Evolutionary conservation across 2,113 vertebrate genomes (phyloP).

Genomic region (Perca flavescens): DNA sequence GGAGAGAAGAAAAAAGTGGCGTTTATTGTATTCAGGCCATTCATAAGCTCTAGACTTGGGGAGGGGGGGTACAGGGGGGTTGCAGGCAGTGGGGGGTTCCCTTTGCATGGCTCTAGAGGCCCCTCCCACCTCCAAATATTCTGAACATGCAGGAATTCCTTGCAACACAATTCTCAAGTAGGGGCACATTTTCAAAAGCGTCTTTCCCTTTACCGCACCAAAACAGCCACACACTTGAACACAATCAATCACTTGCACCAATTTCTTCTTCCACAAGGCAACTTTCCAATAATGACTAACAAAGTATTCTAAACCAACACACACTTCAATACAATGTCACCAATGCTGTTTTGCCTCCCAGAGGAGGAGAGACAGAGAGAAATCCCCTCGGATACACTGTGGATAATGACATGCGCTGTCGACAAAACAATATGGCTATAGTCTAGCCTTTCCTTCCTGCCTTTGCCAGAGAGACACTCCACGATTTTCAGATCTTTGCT

Average conservation of each 20-base stretch:
- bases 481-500: constrained; percentile 52
- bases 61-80: constrained; percentile 82
- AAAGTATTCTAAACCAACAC: constrained; percentile 64
- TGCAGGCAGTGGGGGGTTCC: constrained; percentile 85
- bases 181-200: constrained; percentile 58
- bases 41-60: constrained; percentile 91
- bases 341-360: constrained; percentile 59
- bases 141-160: constrained; percentile 84
- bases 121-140: constrained; percentile 84
- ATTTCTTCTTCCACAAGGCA: constrained; percentile 46
- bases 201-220: constrained; percentile 24
- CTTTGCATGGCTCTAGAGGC: constrained; percentile 83
- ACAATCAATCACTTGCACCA: constrained; percentile 32
- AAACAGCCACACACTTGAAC: constrained; percentile 31
- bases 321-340: constrained; percentile 68
- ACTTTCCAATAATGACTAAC: constrained; percentile 47
- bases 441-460: constrained; percentile 76
- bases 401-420: constrained; percentile 76
- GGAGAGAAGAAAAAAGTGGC: constrained; percentile 85
- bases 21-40: constrained; percentile 93
- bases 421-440: constrained; percentile 72
- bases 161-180: constrained; percentile 76
- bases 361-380: constrained; percentile 64
- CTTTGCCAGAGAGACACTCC: constrained; percentile 42
- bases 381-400: constrained; percentile 58